These are phyloP conservation scores for Ceratosolen solmsi DNA, from an alignment of 1,140 invertebrate species.

Conservation along the genomic window DNA sequence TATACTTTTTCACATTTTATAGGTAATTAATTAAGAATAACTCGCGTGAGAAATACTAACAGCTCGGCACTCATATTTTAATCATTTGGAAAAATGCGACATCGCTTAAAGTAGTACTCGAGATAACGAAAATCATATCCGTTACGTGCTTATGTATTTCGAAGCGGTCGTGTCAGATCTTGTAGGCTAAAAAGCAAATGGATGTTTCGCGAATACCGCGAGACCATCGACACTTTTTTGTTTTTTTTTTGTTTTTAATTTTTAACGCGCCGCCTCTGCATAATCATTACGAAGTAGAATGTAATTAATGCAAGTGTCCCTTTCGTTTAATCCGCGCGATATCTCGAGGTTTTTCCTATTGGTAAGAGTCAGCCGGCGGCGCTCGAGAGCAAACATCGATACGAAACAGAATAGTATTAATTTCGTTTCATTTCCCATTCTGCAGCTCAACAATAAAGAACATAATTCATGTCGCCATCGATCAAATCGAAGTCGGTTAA, in stretches of 20 bases:
- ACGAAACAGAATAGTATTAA: constrained; percentile 20
- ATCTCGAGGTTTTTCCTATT: constrained; percentile 5
- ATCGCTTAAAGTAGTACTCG: background rate
- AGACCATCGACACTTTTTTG: too few relatives aligned
- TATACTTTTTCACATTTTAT: background rate
- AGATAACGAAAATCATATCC: constrained; percentile 8
- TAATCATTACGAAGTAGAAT: background rate
- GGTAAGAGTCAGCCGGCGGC: background rate
- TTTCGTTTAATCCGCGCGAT: background rate
- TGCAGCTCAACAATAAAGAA: background rate
- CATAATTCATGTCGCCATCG: constrained; percentile 16
- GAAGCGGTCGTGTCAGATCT: background rate
- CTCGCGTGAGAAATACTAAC: background rate
- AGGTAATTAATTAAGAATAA: background rate
- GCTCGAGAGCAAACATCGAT: constrained; percentile 14
- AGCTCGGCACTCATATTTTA: background rate
- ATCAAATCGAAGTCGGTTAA: constrained; percentile 19
- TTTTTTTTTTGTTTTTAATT: too few relatives aligned
- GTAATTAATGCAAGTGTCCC: background rate
- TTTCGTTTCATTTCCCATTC: background rate
- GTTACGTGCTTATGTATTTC: background rate
- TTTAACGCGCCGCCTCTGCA: background rate
- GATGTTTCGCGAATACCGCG: background rate
- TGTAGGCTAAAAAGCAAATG: background rate
- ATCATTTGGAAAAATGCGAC: background rate